Conservation (phyloP, 35 echinoderm and acorn worm genomes). For the Chiridota heheva region DNA sequence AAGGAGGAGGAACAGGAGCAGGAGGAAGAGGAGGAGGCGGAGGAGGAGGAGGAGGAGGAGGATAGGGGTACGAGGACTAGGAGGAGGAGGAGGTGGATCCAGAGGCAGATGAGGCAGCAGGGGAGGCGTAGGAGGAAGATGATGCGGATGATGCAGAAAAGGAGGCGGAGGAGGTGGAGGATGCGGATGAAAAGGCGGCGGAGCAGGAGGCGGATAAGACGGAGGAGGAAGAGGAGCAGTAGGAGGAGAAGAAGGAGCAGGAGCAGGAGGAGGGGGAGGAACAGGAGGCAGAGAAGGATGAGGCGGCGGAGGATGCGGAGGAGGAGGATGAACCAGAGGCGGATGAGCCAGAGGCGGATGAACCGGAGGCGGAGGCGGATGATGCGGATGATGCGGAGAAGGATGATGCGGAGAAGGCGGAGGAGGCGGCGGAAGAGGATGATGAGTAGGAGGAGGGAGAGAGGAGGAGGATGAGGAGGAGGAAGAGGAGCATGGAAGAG, state of each 20-base stretch:
- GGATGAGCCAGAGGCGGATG: neutral
- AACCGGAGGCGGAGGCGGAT: neutral
- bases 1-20: neutral
- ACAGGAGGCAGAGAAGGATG: neutral
- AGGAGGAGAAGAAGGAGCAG: constrained; percentile 7
- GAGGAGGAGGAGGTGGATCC: neutral
- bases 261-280: neutral
- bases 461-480: neutral
- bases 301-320: neutral
- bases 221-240: neutral
- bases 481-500: neutral
- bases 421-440: neutral
- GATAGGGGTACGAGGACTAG: neutral
- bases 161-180: constrained; percentile 12
- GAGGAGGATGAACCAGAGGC: neutral
- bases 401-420: neutral
- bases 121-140: neutral
- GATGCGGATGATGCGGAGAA: neutral
- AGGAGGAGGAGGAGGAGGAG: constrained; percentile 11
- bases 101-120: neutral
- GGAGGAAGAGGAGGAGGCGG: neutral
- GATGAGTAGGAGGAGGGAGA: neutral
- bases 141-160: neutral
- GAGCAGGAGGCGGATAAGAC: neutral
- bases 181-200: neutral